Percentiles rank a stretch among this genome's conserved stretches.
Evolutionary conservation across 1,140 invertebrate species (phyloP).

Genomic region (Alviniconcha marisindica): DNA sequence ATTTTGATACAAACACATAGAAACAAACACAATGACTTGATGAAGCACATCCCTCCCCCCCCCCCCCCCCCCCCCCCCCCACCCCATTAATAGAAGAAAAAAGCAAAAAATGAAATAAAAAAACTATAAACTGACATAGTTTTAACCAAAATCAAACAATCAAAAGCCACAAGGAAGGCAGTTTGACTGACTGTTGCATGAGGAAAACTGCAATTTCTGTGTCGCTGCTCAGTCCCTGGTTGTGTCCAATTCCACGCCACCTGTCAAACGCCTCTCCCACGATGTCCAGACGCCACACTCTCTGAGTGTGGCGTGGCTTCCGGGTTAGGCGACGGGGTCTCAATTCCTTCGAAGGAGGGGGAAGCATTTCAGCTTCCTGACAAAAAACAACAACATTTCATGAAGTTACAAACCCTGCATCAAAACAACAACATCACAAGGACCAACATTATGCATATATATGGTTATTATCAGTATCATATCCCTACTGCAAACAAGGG

Average conservation of each 20-base stretch:
- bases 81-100: too few relatives aligned
- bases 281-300: slow-evolving; percentile 31
- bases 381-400: neutral
- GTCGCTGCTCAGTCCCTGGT: slow-evolving; percentile 12
- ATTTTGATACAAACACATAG: too few relatives aligned
- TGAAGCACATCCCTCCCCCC: too few relatives aligned
- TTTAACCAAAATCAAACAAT: neutral
- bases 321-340: neutral
- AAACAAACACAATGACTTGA: too few relatives aligned
- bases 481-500: too few relatives aligned
- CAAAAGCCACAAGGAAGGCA: neutral
- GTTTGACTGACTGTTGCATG: slow-evolving; percentile 35
- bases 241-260: slow-evolving; percentile 16
- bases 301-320: slow-evolving; percentile 20
- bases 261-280: slow-evolving; percentile 10
- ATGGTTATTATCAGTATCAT: too few relatives aligned
- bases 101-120: too few relatives aligned
- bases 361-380: neutral
- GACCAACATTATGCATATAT: too few relatives aligned
- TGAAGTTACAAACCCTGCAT: neutral
- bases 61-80: too few relatives aligned
- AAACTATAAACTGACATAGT: too few relatives aligned
- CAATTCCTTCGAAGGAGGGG: neutral
- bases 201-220: slow-evolving; percentile 37
- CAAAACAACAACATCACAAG: neutral